Evolutionary conservation across 1,140 invertebrate genomes (phyloP), one percentile per base, ranked within the genome.

Genomic region (Polyergus mexicanus): DNA sequence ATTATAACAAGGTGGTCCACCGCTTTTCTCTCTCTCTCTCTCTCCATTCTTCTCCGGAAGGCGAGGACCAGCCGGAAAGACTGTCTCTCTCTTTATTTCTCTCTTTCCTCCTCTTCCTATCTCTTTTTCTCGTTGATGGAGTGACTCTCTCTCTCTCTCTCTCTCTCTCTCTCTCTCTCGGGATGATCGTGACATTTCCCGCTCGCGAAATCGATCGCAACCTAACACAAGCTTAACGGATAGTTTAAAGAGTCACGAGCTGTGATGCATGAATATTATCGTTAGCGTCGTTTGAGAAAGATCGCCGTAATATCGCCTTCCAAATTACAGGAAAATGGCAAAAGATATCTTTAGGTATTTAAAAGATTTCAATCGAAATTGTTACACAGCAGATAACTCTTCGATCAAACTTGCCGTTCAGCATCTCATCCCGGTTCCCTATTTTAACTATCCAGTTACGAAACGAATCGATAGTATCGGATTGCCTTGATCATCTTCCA

Each of bases 1-100:
- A 92, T 89, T 78, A 89, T 47, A 85, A 84, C 71, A 90, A 71
- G 65, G 85, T 87, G 89, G 85, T 76, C 84, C 85, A 91, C 87
- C 88, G 83, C 88, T 91, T 89, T 89, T 88, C 80, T 91, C 60
- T 87, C 68, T 80, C 74, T 65, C 68, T 86, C 65, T 81, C 76
- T 75, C 58, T 75, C 56, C 56, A 28, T 38, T 68, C 58, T 63
- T 62, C 28, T 47, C 38, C 28, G 44, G 56, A 38, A 65, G 44
- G 25, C 58, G 56, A 51, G 41, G 25, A 16, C 56, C 58, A 76
- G 56, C 58, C 58, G 19, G 74, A 76, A 63, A 63, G 25, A 25
- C 38, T 19, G 11, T 68, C 38, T 47, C 44, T 47, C 44, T 13
- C 4, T 44, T 22, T 80, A 1, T 69, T 16, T 58, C 13, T 80